Base-by-base conservation (phyloP, 1,140 invertebrate species). In the Drosophila mauritiana region DNA sequence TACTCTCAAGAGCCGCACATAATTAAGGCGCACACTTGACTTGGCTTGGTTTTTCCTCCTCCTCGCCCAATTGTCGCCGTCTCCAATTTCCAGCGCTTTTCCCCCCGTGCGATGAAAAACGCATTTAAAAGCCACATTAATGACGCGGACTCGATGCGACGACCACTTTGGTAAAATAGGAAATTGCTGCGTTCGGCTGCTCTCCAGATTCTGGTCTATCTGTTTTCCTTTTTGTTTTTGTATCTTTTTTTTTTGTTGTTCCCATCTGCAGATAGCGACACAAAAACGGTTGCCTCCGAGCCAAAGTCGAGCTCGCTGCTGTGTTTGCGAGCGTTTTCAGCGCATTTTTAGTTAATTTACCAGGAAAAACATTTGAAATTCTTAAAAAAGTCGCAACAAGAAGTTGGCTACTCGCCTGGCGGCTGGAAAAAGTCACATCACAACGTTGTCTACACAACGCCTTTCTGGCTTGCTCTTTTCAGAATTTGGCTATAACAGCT, bases 291-390 rank as follows among this genome's bases (percentile, higher is more conserved):
- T 82, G 64, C 58, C 27, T 67, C 46, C 72, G 46, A 63, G 81
- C 80, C 76, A 69, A 76, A 72, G 62, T 65, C 63, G 56, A 53
- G 61, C 31, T 62, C n/a, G 45, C 22, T 53, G 73, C 63, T 63
- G 58, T 39, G 37, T 39, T 81, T 61, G 67, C 68, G 43, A 84
- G 90, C 90, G 90, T 88, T 91, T 91, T 91, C 85, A 91, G 85
- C 64, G 67, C 90, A 91, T 91, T 91, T 91, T 91, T 91, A 91
- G 90, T 91, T 90, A 91, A 91, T 91, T 91, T 91, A 90, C 90
- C 90, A 90, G 83, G 90, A 91, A 91, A 91, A 91, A 91, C 88
- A 91, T 88, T 88, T 88, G 84, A 88, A 88, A 88, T 88, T 88
- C 84, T 84, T 88, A 89, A 88, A 86, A 85, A 80, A 80, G 73